phyloP scores from a whole-genome alignment of 2,888 invertebrate species.

The Drosophila buzzatii region DNA sequence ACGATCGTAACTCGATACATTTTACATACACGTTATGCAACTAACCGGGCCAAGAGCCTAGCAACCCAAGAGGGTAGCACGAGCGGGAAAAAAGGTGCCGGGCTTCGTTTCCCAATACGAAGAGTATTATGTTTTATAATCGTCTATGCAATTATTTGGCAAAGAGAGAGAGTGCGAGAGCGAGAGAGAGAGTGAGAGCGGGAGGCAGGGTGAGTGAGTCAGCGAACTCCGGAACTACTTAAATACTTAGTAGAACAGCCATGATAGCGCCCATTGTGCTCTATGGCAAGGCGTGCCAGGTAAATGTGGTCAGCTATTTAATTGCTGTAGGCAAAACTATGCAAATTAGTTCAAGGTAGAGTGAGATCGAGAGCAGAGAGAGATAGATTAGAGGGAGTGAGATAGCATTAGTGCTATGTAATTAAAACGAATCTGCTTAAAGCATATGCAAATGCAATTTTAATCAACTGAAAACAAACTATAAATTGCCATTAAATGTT shows the following conservation, averaged over 20 bases:
- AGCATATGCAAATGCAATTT: constrained; percentile 2
- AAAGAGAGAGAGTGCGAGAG: background rate
- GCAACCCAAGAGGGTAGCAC: constrained; percentile 45
- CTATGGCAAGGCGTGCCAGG: constrained; percentile 30
- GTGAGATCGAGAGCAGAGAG: background rate
- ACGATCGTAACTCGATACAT: constrained; percentile 85
- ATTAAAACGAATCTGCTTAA: background rate
- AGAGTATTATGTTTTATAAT: constrained; percentile 72
- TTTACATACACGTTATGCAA: constrained; percentile 50
- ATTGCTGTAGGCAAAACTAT: constrained; percentile 78
- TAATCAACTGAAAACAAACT: constrained; percentile 11
- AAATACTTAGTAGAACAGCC: constrained; percentile 19
- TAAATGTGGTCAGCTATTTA: constrained; percentile 66
- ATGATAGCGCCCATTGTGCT: constrained; percentile 17
- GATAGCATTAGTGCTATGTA: background rate
- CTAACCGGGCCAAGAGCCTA: constrained; percentile 34
- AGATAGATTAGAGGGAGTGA: background rate
- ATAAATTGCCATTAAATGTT: background rate
- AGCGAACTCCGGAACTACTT: background rate
- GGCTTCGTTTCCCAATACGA: constrained; percentile 21
- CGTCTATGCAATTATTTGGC: constrained; percentile 44
- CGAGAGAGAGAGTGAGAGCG: background rate
- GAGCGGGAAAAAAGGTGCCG: constrained; percentile 33
- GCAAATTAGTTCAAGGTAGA: constrained; percentile 51
- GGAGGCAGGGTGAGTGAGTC: background rate